Base-by-base conservation (phyloP, 2,797 vertebrate genomes). In the Sebastes iracundus region DNA sequence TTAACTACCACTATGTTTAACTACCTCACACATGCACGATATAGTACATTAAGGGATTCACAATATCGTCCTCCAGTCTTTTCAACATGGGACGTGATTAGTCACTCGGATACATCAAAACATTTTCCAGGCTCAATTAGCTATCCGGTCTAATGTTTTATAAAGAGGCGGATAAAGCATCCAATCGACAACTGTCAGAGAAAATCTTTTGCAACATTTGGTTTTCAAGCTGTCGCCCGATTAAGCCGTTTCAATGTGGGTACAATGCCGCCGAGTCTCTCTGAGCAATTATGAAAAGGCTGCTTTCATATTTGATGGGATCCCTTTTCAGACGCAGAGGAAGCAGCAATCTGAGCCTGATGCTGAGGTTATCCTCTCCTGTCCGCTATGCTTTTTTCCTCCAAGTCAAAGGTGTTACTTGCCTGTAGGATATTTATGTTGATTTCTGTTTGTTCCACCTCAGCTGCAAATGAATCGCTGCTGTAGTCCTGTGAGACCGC, bases 401-500 rank as follows among this genome's bases (percentile, higher is more conserved):
- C 79, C 38, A 25, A 55, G 67, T 83, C 46, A 25, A 70, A 86
- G 82, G 81, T 83, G 77, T 72, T 85, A 63, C 77, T 79, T 66
- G 35, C 63, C 79, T 75, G 66, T 87, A 68, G 85, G 91, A 93
- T 90, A 90, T 93, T 86, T 75, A 89, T 87, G 80, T 89, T 81
- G 75, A 79, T 91, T 87, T 85, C 88, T 80, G 84, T 85, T 90
- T 89, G 82, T 89, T 88, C 75, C 81, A 71, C 76, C 82, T 93
- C 67, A 38, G 79, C 85, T 88, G 83, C 86, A 89, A 89, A 93
- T 86, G 64, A 91, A 88, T 88, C 10, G 35, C 67, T 70, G 77
- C 74, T 70, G 75, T 70, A 32, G 79, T 87, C 91, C 89, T 80
- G 73, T 20, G 85, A 85, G 87, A 88, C 58, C 1, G 46, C 72